These are phyloP conservation scores for Macropis europaea DNA, from an alignment of 2,888 invertebrate genomes.

Conservation along the genomic window DNA sequence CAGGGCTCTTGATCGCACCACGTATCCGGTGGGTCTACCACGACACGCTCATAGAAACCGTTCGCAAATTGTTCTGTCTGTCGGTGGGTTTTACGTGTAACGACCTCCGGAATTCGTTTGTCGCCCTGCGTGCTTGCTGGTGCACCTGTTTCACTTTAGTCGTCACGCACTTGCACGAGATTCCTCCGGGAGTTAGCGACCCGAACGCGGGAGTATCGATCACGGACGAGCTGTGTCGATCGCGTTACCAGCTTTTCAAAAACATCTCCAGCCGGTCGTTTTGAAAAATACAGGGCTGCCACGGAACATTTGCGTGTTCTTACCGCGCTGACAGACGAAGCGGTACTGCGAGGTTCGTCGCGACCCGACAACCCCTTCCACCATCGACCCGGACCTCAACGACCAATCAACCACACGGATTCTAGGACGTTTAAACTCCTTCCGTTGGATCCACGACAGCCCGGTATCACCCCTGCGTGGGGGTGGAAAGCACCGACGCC, in stretches of 20 bases:
- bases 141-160: slow-evolving; percentile 11
- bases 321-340: slow-evolving; percentile 72
- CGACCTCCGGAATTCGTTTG: slow-evolving; percentile 18
- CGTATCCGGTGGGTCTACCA: not conserved
- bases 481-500: slow-evolving; percentile 32
- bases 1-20: not conserved
- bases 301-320: not conserved
- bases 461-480: slow-evolving; percentile 23
- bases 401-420: slow-evolving; percentile 60
- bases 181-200: not conserved
- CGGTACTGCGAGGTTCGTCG: slow-evolving; percentile 72
- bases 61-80: not conserved
- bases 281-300: not conserved
- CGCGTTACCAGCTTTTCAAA: not conserved
- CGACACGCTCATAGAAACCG: not conserved
- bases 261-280: not conserved
- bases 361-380: slow-evolving; percentile 73
- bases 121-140: not conserved
- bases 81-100: slow-evolving; percentile 1
- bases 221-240: not conserved
- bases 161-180: slow-evolving; percentile 1
- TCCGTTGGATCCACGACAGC: slow-evolving; percentile 43
- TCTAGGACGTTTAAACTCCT: slow-evolving; percentile 55
- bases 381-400: slow-evolving; percentile 71
- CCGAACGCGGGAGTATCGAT: not conserved